These are phyloP conservation scores for Alethe castanea DNA, from an alignment of 2,113 vertebrate species.

Conservation along the genomic window DNA sequence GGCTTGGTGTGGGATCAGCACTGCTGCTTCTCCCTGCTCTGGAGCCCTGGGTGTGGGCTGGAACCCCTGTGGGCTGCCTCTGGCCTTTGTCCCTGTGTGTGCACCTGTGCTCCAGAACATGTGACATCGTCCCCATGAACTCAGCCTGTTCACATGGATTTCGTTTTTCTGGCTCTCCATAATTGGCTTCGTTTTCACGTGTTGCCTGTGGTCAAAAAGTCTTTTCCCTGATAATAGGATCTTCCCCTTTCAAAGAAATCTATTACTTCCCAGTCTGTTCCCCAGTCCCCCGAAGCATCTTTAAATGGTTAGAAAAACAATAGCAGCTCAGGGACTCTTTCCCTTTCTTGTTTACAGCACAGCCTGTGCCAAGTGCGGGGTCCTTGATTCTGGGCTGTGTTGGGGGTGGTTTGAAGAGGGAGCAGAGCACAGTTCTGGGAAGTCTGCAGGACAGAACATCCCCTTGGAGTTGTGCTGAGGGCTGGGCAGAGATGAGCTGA, in stretches of 20 bases:
- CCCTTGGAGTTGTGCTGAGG: neutral
- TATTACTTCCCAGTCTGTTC: neutral
- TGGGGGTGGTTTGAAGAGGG: neutral
- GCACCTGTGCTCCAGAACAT: rapidly evolving
- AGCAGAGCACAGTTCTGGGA: neutral
- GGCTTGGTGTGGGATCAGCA: rapidly evolving
- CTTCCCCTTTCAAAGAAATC: neutral
- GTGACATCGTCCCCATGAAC: neutral
- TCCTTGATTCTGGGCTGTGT: neutral
- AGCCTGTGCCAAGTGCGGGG: neutral
- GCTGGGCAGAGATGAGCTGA: neutral
- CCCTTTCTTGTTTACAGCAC: neutral
- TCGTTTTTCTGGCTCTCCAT: neutral
- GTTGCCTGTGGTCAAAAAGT: neutral
- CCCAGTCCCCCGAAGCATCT: neutral
- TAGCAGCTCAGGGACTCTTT: neutral
- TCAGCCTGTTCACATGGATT: neutral
- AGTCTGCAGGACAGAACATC: neutral
- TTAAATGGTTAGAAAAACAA: neutral
- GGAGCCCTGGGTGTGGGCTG: rapidly evolving
- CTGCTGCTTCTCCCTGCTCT: neutral
- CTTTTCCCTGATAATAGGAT: neutral
- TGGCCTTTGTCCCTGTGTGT: rapidly evolving
- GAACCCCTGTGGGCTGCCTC: rapidly evolving
- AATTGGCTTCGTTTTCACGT: neutral